These are phyloP conservation scores for Phenganax stokvisi DNA, from an alignment of 92 coral and sea anemone species.

Conservation along the genomic window DNA sequence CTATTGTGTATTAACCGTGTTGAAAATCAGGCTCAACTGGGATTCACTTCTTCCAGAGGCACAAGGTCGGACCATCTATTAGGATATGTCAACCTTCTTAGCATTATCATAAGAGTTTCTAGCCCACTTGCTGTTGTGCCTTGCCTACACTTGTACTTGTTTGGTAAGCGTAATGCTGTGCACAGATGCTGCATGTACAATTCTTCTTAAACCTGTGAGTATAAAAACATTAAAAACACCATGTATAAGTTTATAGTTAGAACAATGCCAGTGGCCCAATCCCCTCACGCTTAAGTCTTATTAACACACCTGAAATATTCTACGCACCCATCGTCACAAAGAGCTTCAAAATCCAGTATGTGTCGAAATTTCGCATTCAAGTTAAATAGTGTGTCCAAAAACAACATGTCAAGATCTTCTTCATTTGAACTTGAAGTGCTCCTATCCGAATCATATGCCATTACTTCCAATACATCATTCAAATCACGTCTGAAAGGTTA, in stretches of 20 bases:
- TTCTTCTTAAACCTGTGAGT: slow-evolving; percentile 47
- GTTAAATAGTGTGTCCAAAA: slow-evolving; percentile 31
- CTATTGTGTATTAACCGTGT: slow-evolving; percentile 29
- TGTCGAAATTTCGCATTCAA: slow-evolving; percentile 14
- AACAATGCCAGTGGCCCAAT: too few species aligned
- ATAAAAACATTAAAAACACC: not conserved
- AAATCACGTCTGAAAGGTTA: not conserved
- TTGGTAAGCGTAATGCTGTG: slow-evolving; percentile 50
- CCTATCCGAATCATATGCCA: slow-evolving; percentile 1
- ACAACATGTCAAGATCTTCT: slow-evolving; percentile 33
- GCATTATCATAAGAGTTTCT: slow-evolving; percentile 48
- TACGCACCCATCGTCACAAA: slow-evolving; percentile 38
- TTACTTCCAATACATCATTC: slow-evolving; percentile 3
- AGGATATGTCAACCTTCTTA: slow-evolving; percentile 45
- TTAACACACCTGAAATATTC: slow-evolving; percentile 35
- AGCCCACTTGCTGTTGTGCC: slow-evolving; percentile 50
- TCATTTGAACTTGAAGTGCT: slow-evolving; percentile 11
- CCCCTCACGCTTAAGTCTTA: not conserved
- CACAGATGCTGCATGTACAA: slow-evolving; percentile 46
- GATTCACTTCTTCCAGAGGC: slow-evolving; percentile 45
- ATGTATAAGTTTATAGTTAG: not conserved
- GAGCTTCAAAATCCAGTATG: slow-evolving; percentile 23
- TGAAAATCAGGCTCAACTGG: slow-evolving; percentile 43
- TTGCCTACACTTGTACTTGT: slow-evolving; percentile 50
- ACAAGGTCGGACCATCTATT: slow-evolving; percentile 50